Base-by-base conservation (phyloP, 1,140 invertebrate species). In the Gonatopus flavifemur region DNA sequence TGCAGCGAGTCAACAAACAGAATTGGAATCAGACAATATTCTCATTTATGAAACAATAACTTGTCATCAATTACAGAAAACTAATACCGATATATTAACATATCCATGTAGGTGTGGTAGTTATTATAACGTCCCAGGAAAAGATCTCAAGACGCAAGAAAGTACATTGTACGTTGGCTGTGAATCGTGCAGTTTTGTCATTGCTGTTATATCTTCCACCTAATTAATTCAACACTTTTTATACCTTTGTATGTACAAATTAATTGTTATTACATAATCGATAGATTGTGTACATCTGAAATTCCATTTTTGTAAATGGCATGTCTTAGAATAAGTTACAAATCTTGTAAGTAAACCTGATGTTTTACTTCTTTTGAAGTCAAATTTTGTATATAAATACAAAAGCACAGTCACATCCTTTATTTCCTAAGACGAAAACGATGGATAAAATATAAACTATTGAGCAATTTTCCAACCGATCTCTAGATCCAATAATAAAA, bases 51-150 rank as follows among this genome's bases (percentile, higher is more conserved):
- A 82, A n/a, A 78, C 73, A 36, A 65, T 88, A 37, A 56, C 52
- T 19, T 44, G 78, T 12, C 54, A 72, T 2, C 79, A 86, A n/a
- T 72, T 88, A 57, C 57, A 78, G 38, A 67, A 64, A 45, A 64
- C 55, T 3, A 62, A 79, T 45, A 38, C 67, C 12, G 54, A 74
- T 24, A 46, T 62, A 12, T 77, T 82, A 40, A 71, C 67, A 16
- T 87, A 83, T 66, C 69, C 56, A 7, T 88, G 87, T 64, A 78
- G 85, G 64, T 88, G 87, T 75, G 85, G 86, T 35, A 81, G 80
- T 19, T 54, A 72, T 51, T 87, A 87, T 71, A 63, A 67, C n/a
- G 72, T 87, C 28, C 43, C 74, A 19, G 70, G 67, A 45, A 61
- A 64, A 49, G 77, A 83, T 41, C 49, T 80, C 38, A 39, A 65